Conservation (phyloP, 2,888 invertebrate genomes). For the Drosophila mimica region DNA sequence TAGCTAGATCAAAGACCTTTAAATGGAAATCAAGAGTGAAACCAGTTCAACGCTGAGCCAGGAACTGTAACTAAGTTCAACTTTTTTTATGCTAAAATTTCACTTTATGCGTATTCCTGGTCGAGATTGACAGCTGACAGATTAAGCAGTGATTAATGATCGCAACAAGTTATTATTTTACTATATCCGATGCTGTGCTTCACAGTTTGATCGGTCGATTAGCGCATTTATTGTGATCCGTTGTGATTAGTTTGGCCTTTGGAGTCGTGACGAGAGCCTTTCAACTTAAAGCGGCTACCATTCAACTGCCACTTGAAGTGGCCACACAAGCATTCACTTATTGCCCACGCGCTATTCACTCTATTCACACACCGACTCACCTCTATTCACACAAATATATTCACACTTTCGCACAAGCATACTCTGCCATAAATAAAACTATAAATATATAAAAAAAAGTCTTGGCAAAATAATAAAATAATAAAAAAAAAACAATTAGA, state of each 20-base stretch:
- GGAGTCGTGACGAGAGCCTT: conserved; percentile 39
- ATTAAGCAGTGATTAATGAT: not conserved
- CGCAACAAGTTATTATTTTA: not conserved
- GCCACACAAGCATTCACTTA: conserved; percentile 48
- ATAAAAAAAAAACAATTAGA: conserved; percentile 58
- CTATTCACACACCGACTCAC: conserved; percentile 14
- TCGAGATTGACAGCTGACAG: conserved; percentile 4
- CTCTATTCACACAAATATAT: conserved; percentile 19
- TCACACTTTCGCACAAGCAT: conserved; percentile 27
- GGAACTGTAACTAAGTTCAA: not conserved
- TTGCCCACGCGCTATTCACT: conserved; percentile 43
- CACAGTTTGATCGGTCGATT: conserved; percentile 21
- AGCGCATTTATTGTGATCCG: conserved; percentile 40
- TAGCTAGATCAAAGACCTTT: not conserved
- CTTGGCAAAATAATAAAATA: conserved; percentile 53
- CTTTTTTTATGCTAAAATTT: not conserved
- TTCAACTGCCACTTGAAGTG: conserved; percentile 58
- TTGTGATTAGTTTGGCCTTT: conserved; percentile 36
- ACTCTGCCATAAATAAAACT: conserved; percentile 63
- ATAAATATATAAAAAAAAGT: conserved; percentile 42
- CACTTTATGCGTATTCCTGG: not conserved
- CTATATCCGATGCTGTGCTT: not conserved
- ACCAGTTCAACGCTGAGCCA: not conserved
- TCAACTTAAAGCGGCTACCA: conserved; percentile 36
- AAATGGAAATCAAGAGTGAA: not conserved